Evolutionary conservation across 2,888 invertebrate species (phyloP).

Genomic region (Eristalis intricaria): DNA sequence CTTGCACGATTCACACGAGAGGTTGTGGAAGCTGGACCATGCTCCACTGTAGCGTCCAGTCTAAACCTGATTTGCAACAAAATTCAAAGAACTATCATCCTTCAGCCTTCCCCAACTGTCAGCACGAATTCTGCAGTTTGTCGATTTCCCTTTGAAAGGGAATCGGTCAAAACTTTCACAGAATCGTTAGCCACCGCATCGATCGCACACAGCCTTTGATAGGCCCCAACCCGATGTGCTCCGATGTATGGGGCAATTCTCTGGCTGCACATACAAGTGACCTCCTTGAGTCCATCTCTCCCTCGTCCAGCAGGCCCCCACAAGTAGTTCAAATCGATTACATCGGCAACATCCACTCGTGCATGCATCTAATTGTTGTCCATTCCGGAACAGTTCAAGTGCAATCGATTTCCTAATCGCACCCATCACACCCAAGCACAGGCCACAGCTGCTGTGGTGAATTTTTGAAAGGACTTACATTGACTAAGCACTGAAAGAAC

Average conservation of each 20-base stretch:
- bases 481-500: conserved; percentile 7
- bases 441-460: conserved; percentile 16
- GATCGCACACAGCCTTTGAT: neutral
- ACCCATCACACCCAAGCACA: conserved; percentile 14
- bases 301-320: neutral
- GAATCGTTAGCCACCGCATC: neutral
- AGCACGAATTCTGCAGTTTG: neutral
- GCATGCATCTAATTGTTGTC: conserved; percentile 46
- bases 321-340: neutral
- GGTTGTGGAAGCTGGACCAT: no score
- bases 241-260: no score
- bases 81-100: neutral
- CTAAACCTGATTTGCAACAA: neutral
- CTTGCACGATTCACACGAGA: no score
- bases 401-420: conserved; percentile 65
- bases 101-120: neutral
- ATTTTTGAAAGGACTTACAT: conserved; percentile 53
- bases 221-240: neutral
- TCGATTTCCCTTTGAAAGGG: neutral
- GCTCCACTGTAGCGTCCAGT: neutral
- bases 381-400: conserved; percentile 50
- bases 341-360: conserved; percentile 1
- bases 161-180: neutral
- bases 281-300: neutral
- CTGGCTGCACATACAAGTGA: neutral